A percentile compares a stretch with the other conserved stretches of the same genome.
phyloP scores from a whole-genome alignment of 1,140 invertebrate genomes.

The Eufriesea mexicana region DNA sequence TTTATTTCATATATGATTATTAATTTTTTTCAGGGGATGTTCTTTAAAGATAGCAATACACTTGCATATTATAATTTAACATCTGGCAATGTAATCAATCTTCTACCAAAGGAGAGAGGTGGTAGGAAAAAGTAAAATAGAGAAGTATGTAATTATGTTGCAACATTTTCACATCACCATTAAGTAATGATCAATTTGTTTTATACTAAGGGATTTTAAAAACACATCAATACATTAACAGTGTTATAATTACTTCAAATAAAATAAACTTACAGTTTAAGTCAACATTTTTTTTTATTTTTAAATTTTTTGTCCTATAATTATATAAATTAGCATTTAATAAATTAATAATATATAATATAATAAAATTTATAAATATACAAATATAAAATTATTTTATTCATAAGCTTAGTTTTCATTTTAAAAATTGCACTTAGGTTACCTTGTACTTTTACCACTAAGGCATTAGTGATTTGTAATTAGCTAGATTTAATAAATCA shows the following conservation, averaged over 20 bases:
- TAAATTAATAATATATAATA: conserved; percentile 41
- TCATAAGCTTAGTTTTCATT: conserved; percentile 15
- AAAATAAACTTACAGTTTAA: conserved; percentile 25
- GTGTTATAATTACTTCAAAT: conserved; percentile 2
- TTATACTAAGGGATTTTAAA: neutral
- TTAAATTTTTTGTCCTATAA: too few relatives aligned
- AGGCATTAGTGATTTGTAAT: conserved; percentile 19
- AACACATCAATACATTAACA: neutral
- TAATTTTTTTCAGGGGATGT: conserved; percentile 90
- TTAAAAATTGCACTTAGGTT: conserved; percentile 28
- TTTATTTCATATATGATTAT: conserved; percentile 39
- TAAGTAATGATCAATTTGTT: neutral
- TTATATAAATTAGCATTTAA: conserved; percentile 37
- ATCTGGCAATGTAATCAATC: conserved; percentile 91
- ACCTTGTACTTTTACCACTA: conserved; percentile 32
- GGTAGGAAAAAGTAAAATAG: conserved; percentile 95
- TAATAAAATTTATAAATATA: conserved; percentile 53
- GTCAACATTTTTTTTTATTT: conserved; percentile 9
- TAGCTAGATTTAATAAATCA: conserved; percentile 2
- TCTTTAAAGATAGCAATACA: conserved; percentile 98
- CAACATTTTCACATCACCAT: neutral
- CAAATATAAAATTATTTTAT: conserved; percentile 36
- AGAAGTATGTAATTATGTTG: conserved; percentile 2
- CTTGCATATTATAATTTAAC: conserved; percentile 98
- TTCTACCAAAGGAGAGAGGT: conserved; percentile 98